Conservation (phyloP, 2,888 invertebrate species). For the Arrhopalites spinosus region DNA sequence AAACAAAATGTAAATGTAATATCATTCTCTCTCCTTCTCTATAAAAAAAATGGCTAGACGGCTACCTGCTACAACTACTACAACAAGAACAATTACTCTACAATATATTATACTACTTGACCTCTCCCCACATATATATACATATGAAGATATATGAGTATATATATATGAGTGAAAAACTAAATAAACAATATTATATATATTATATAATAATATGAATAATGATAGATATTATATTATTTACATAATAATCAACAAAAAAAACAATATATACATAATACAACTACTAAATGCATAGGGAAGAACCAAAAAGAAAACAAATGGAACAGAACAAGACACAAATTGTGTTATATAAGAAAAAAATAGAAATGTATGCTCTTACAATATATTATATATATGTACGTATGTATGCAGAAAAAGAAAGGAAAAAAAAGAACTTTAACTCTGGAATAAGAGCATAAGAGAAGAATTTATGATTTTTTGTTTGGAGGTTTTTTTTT, state of each 20-base stretch:
- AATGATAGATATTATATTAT: not conserved
- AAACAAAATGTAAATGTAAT: no score
- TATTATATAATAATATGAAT: not conserved
- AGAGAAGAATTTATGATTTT: no score
- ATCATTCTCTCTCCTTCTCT: not conserved
- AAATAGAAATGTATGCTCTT: not conserved
- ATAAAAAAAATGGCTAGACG: no score
- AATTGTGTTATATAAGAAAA: not conserved
- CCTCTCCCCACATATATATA: not conserved
- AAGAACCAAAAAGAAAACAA: not conserved
- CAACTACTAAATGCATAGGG: slow-evolving; percentile 2
- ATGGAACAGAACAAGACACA: slow-evolving; percentile 7
- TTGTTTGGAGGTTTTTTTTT: no score
- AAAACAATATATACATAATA: not conserved
- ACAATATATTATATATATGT: not conserved
- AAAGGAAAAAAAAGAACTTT: not conserved
- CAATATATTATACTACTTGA: not conserved
- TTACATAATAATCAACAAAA: not conserved
- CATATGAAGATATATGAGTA: no score
- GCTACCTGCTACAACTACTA: not conserved
- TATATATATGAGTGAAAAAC: no score
- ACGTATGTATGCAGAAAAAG: not conserved
- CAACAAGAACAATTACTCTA: no score
- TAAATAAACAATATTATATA: not conserved
- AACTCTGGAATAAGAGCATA: no score